phyloP scores from a whole-genome alignment of 1,140 invertebrate genomes.

The Cardiocondyla obscurior region DNA sequence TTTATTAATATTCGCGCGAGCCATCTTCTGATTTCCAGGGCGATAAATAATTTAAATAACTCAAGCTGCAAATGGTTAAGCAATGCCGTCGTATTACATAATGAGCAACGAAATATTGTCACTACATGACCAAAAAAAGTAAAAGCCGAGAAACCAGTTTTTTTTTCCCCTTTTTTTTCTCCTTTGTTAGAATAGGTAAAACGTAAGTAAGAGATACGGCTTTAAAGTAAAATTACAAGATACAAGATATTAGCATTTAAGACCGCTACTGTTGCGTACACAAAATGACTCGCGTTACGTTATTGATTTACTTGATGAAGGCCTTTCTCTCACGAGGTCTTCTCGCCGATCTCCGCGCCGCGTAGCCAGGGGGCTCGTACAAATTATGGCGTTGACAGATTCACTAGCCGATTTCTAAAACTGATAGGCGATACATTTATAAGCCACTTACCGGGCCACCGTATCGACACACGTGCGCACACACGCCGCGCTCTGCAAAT shows the following conservation, averaged over 20 bases:
- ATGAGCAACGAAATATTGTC: background rate
- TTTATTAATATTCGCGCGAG: conserved; percentile 25
- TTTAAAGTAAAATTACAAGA: background rate
- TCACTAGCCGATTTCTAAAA: conserved; percentile 59
- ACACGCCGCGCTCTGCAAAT: conserved; percentile 12
- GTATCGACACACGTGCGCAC: conserved; percentile 53
- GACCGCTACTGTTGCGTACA: background rate
- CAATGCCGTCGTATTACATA: background rate
- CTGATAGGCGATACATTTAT: conserved; percentile 66
- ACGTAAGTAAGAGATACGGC: background rate
- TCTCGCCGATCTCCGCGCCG: conserved; percentile 21
- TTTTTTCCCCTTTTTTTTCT: background rate
- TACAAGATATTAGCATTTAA: background rate
- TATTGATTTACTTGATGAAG: conserved; percentile 41
- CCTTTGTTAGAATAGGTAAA: background rate
- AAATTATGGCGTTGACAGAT: conserved; percentile 70
- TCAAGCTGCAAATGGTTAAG: background rate
- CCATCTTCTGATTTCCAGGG: background rate
- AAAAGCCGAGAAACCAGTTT: background rate
- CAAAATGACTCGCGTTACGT: background rate
- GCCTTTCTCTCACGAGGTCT: background rate
- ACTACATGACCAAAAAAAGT: background rate
- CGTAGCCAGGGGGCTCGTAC: conserved; percentile 20
- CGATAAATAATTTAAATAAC: conserved; percentile 18
- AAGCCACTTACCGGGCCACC: conserved; percentile 58